Evolutionary conservation across 2,888 invertebrate genomes (phyloP), one percentile per base, ranked within the genome.

Genomic region (Caradrina kadenii): DNA sequence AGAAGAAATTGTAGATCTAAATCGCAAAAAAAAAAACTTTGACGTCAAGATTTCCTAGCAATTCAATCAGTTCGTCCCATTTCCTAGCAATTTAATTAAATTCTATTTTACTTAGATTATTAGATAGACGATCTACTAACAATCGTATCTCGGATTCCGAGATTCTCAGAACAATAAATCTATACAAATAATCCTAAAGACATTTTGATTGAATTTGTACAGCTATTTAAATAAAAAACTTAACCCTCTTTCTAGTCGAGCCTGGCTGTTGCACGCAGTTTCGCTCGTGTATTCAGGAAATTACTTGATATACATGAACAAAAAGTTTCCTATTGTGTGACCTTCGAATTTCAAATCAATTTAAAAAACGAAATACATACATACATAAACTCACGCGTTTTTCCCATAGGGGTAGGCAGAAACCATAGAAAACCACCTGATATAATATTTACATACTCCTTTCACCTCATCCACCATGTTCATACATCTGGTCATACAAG

Each of bases 21-120:
- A 45, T 45, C 5, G 21, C 39, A 42, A 1, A 39, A 45, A n/a
- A n/a, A 35, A 50, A 54, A 48, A 15, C 6, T 26, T 8, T 10
- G 5, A 65, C 45, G 6, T 48, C 11, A 2, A 31, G 42, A 6
- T 19, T 39, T 75, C 3, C 26, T 67, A 21, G 68, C 10, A 21
- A 69, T 35, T 45, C 15, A 76, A 39, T 50, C 2, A 39, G 45
- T 39, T 56, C 10, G 61, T 61, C 39, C 48, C 54, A 78, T 72
- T 72, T 59, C 17, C 39, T 50, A 31, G 26, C 19, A 13, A 61
- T 65, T 60, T 60, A 65, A 79, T 76, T 66, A 61, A 52, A 79
- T 58, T 45, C 35, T 26, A 42, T 61, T 79, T 50, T 19, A 1
- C 10, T 50, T 17, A 21, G 52, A 58, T 50, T 60, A 58, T 45